Percentiles rank a stretch among this genome's conserved stretches.
These are phyloP conservation scores for Leptinotarsa lineolata DNA, from an alignment of 1,140 invertebrate species.

Conservation along the genomic window DNA sequence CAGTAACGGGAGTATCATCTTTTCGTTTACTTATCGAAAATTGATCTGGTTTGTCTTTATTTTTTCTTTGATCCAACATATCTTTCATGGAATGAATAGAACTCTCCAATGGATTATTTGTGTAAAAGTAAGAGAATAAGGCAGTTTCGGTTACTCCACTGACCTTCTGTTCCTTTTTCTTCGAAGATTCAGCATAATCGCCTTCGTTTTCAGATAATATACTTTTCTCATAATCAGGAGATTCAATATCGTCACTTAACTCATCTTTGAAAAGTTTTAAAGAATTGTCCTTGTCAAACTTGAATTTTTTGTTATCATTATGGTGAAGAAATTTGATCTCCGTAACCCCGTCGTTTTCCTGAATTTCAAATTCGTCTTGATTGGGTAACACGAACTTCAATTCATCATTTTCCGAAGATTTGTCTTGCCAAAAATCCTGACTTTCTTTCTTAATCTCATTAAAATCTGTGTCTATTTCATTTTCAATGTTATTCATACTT, in stretches of 20 bases:
- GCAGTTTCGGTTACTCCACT: neutral
- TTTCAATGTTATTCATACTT: conserved; percentile 32
- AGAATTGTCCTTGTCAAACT: neutral
- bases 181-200: neutral
- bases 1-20: neutral
- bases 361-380: conserved; percentile 31
- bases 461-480: conserved; percentile 34
- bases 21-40: neutral
- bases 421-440: neutral
- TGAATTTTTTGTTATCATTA: neutral
- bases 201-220: too few relatives aligned
- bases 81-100: neutral
- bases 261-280: neutral
- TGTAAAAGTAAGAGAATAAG: neutral
- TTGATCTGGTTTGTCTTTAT: neutral
- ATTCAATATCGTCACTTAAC: neutral
- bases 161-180: neutral
- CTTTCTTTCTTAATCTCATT: conserved; percentile 21
- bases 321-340: conserved; percentile 29
- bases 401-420: conserved; percentile 12
- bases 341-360: conserved; percentile 15
- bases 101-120: neutral
- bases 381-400: conserved; percentile 31
- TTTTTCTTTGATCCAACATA: neutral
- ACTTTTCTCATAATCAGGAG: neutral